Percentiles rank a stretch among this genome's conserved stretches.
phyloP scores from a whole-genome alignment of 2,888 invertebrate species.

The Sycophila texana region DNA sequence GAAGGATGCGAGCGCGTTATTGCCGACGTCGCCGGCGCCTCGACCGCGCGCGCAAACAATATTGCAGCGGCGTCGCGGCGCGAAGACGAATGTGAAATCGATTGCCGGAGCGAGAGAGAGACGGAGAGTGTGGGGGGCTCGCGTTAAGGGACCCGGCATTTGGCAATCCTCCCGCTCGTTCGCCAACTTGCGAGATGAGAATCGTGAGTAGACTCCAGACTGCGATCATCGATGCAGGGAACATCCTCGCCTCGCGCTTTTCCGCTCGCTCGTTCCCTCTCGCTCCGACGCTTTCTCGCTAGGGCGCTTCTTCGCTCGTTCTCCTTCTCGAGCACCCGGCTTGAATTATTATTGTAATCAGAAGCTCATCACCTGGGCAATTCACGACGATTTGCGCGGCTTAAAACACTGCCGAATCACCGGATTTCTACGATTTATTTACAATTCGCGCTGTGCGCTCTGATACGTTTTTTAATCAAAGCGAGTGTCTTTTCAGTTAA shows the following conservation, averaged over 20 bases:
- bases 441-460: not conserved
- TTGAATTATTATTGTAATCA: conserved; percentile 54
- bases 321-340: not conserved
- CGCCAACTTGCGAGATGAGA: conserved; percentile 60
- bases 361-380: conserved; percentile 43
- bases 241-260: conserved; percentile 20
- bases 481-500: no score
- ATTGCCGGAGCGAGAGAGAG: conserved; percentile 42
- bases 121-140: conserved; percentile 43
- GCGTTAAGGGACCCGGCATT: conserved; percentile 58
- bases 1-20: conserved; percentile 55
- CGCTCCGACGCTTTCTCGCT: not conserved
- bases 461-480: not conserved
- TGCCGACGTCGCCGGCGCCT: conserved; percentile 36
- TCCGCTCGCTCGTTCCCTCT: not conserved
- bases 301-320: not conserved
- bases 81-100: conserved; percentile 61
- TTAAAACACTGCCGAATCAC: conserved; percentile 3
- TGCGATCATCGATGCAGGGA: conserved; percentile 58
- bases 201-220: conserved; percentile 61
- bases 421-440: conserved; percentile 21
- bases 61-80: conserved; percentile 53
- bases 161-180: conserved; percentile 60
- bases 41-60: conserved; percentile 55
- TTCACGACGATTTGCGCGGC: conserved; percentile 21